Conservation (phyloP, 1,140 invertebrate species). For the Sipha flava region DNA sequence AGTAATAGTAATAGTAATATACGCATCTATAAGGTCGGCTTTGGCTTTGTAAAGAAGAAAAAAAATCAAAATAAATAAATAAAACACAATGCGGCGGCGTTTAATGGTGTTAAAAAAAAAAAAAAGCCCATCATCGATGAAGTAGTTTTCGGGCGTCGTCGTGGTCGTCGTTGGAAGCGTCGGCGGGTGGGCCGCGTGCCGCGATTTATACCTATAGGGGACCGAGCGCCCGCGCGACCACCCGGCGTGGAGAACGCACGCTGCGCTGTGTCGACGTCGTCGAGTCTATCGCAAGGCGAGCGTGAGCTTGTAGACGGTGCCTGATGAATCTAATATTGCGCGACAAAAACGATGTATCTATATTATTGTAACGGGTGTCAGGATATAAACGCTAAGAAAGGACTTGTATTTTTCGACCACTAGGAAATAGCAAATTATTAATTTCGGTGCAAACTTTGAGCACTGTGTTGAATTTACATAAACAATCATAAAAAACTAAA, state of each 20-base stretch:
- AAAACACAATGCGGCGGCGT: background rate
- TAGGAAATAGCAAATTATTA: no score
- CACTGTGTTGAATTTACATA: no score
- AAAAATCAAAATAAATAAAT: background rate
- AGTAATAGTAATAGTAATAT: no score
- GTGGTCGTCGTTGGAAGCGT: background rate
- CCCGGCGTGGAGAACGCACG: conserved; percentile 5
- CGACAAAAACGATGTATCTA: no score
- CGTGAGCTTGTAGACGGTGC: no score
- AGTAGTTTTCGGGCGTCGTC: background rate
- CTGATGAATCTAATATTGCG: no score
- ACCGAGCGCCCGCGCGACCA: background rate
- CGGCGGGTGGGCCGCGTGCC: background rate
- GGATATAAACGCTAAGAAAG: no score
- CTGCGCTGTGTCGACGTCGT: background rate
- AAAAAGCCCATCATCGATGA: background rate
- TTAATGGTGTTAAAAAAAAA: background rate
- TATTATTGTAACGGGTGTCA: no score
- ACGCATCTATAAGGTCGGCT: background rate
- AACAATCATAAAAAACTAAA: no score
- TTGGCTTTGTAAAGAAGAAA: background rate
- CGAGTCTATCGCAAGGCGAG: background rate
- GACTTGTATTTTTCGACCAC: no score
- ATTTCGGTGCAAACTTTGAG: no score
- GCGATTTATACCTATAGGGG: background rate